Conservation (phyloP, 2,113 vertebrate species). For the Clarias macrocephalus region DNA sequence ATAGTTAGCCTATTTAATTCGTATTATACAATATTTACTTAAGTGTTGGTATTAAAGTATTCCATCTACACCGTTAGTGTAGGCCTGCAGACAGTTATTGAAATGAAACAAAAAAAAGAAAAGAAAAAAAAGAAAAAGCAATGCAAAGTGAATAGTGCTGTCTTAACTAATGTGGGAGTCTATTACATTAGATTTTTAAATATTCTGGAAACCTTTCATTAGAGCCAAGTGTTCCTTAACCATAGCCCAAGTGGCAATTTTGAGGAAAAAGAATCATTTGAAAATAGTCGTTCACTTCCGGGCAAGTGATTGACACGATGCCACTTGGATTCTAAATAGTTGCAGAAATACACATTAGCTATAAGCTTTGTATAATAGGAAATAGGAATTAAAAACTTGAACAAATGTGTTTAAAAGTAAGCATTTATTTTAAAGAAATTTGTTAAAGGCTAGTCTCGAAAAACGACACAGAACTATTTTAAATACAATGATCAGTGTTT, state of each 20-base stretch:
- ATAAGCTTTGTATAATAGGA: neutral
- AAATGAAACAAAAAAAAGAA: neutral
- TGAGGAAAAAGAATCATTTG: neutral
- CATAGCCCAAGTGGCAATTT: neutral
- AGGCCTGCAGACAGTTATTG: neutral
- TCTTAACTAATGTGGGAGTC: neutral
- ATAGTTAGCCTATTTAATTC: neutral
- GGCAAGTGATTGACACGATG: neutral
- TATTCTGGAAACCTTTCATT: neutral
- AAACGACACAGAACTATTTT: neutral
- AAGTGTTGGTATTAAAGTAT: neutral
- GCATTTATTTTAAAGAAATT: neutral
- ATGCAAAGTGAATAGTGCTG: neutral
- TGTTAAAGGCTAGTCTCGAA: neutral
- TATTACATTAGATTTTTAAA: neutral
- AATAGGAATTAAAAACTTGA: neutral
- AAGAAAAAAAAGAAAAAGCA: neutral
- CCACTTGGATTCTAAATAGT: neutral
- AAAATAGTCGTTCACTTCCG: slow-evolving; percentile 33
- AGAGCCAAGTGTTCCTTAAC: neutral
- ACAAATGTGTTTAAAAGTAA: neutral
- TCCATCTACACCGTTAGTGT: neutral
- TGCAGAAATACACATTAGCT: neutral
- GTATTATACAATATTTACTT: neutral
- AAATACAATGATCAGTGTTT: neutral